Evolutionary conservation across 2,113 vertebrate genomes (phyloP), one percentile per base, ranked within the genome.

Genomic region (Malurus elegans): DNA sequence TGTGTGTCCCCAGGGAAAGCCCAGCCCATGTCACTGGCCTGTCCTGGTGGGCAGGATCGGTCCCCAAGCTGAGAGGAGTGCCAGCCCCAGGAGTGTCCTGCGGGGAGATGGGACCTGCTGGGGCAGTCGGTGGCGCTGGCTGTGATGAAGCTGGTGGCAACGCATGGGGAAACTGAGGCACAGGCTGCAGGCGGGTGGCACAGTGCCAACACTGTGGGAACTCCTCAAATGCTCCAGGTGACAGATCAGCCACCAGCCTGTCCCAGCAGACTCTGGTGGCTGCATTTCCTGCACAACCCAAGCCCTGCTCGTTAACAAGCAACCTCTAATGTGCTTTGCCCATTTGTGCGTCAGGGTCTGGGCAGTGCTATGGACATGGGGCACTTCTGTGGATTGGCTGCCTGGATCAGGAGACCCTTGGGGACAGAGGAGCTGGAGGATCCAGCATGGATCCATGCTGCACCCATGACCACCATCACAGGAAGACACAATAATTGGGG

Each of bases 311-410:
- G 0, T 87, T 67, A 87, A 23, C 44, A 36, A 57, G 50, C 0
- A 3, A 34, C 16, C 4, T 61, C 36, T 86, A 47, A 95, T 0
- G n/a, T 89, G 74, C 40, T 67, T 65, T 82, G 57, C 14, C 45
- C 1, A 1, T 73, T 48, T 15, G 2, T 44, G 42, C 60, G 7
- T 2, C 0, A 3, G 51, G 51, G 34, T 48, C 51, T 36, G 70
- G 67, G 42, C 0, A 2, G 44, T 4, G 7, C 15, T 51, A 4
- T 0, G 23, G 51, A 19, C 24, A 15, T 19, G 0, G 0, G 79
- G 38, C n/a, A 18, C 53, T 51, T 61, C 57, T 71, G 44, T 42
- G 3, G 29, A 17, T 36, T 50, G 29, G 32, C 53, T 25, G 48
- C 54, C 45, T 9, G 13, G 8, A 31, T 38, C 19, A 25, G 56